phyloP scores from a whole-genome alignment of 2,888 invertebrate species.

The Rhingia campestris region DNA sequence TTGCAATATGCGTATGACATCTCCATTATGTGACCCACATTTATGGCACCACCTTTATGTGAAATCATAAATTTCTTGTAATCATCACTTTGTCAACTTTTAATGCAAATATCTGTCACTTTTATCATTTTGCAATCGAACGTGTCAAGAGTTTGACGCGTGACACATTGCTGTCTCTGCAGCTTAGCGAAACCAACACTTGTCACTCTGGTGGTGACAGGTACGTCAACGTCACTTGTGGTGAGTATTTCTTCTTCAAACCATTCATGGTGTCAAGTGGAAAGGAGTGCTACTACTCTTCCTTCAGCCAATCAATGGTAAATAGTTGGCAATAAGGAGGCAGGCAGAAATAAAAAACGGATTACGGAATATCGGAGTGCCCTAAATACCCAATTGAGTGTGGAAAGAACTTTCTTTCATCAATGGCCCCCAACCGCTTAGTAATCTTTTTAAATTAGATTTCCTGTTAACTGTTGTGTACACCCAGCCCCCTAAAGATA shows the following conservation, averaged over 20 bases:
- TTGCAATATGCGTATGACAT: conserved; percentile 16
- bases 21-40: conserved; percentile 54
- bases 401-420: conserved; percentile 65
- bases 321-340: neutral
- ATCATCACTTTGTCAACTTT: conserved; percentile 42
- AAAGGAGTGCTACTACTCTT: neutral
- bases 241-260: neutral
- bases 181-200: neutral
- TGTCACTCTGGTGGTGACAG: conserved; percentile 28
- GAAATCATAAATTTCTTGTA: conserved; percentile 34
- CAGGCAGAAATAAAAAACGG: neutral
- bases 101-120: conserved; percentile 68
- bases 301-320: neutral
- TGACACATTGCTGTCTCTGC: conserved; percentile 44
- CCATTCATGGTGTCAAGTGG: neutral
- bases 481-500: conserved; percentile 61
- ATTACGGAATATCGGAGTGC: conserved; percentile 13
- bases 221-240: conserved; percentile 18
- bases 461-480: conserved; percentile 72
- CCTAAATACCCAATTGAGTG: conserved; percentile 64
- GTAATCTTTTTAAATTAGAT: conserved; percentile 72
- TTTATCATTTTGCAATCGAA: conserved; percentile 47
- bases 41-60: conserved; percentile 29
- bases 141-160: conserved; percentile 33
- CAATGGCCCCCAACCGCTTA: conserved; percentile 52